A percentile compares a stretch with the other conserved stretches of the same genome.
These are phyloP conservation scores for Rousettus madagascariensis DNA, from an alignment of 2,797 vertebrate species.

Conservation along the genomic window DNA sequence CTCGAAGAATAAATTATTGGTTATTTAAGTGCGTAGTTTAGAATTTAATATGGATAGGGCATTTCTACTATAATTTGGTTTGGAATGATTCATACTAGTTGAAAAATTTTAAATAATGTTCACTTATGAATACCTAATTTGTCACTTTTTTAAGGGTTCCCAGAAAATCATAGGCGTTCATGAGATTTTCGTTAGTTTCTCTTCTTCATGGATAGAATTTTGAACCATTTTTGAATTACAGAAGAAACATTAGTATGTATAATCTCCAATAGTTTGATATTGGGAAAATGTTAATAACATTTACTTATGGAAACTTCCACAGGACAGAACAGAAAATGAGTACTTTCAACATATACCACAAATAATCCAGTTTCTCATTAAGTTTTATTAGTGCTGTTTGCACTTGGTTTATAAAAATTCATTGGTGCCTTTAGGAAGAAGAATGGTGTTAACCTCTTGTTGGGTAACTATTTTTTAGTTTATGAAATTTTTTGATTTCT, in stretches of 20 bases:
- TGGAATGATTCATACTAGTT: conserved; percentile 39
- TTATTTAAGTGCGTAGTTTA: conserved; percentile 50
- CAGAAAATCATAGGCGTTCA: conserved; percentile 16
- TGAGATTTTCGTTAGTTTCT: conserved; percentile 28
- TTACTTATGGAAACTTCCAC: conserved; percentile 45
- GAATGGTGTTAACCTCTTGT: background rate
- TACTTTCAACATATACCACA: conserved; percentile 9
- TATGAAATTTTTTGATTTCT: conserved; percentile 41
- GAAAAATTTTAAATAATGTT: conserved; percentile 45
- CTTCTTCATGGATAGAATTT: conserved; percentile 29
- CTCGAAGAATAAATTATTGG: conserved; percentile 54
- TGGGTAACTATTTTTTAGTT: background rate
- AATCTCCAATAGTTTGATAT: conserved; percentile 46
- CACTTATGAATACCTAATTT: conserved; percentile 47
- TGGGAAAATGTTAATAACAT: conserved; percentile 35
- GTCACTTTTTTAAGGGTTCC: conserved; percentile 55
- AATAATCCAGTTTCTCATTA: conserved; percentile 25
- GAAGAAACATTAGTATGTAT: conserved; percentile 25
- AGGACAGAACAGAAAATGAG: conserved; percentile 23
- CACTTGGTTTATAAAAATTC: conserved; percentile 40
- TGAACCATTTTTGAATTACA: conserved; percentile 50
- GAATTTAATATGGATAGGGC: conserved; percentile 33
- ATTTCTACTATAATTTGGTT: conserved; percentile 60
- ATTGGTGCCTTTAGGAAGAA: conserved; percentile 2
- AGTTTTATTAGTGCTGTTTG: conserved; percentile 34